Conservation (phyloP, 2,888 invertebrate genomes). For the Exephanes ischioxanthus region DNA sequence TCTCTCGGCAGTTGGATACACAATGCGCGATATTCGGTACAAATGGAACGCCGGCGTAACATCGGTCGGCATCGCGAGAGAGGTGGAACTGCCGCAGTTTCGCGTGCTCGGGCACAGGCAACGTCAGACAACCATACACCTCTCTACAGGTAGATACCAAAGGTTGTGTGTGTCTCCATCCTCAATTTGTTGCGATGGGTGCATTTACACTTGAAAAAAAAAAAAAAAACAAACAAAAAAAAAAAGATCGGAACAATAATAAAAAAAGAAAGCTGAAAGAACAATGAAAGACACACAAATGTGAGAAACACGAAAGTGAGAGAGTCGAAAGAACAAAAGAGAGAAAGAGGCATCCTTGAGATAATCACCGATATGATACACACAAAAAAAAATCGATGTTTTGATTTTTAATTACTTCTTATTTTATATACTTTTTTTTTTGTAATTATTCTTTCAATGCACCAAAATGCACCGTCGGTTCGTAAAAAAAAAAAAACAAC, state of each 20-base stretch:
- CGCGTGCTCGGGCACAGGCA: slow-evolving; percentile 98
- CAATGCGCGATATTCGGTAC: slow-evolving; percentile 98
- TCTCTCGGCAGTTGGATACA: slow-evolving; percentile 94
- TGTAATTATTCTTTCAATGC: slow-evolving; percentile 58
- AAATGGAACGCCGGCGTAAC: slow-evolving; percentile 97
- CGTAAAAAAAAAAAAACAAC: slow-evolving; percentile 10
- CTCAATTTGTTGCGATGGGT: slow-evolving; percentile 74
- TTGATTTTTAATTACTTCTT: background rate
- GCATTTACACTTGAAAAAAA: slow-evolving; percentile 59
- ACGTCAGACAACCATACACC: slow-evolving; percentile 96
- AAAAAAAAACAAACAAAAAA: slow-evolving; percentile 46
- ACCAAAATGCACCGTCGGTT: slow-evolving; percentile 65
- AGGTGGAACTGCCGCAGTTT: slow-evolving; percentile 98
- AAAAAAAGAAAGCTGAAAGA: slow-evolving; percentile 54
- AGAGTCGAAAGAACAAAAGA: slow-evolving; percentile 70
- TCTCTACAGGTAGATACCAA: slow-evolving; percentile 94
- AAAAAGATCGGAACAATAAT: slow-evolving; percentile 45
- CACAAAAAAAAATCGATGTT: slow-evolving; percentile 35
- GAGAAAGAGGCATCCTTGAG: slow-evolving; percentile 80
- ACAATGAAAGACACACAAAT: slow-evolving; percentile 55
- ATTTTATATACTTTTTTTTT: slow-evolving; percentile 28
- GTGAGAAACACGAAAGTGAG: slow-evolving; percentile 62
- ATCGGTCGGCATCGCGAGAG: slow-evolving; percentile 97
- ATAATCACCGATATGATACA: slow-evolving; percentile 49
- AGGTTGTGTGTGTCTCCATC: slow-evolving; percentile 79